Base-by-base conservation (phyloP, 1,140 invertebrate species). In the Solenopsis invicta region DNA sequence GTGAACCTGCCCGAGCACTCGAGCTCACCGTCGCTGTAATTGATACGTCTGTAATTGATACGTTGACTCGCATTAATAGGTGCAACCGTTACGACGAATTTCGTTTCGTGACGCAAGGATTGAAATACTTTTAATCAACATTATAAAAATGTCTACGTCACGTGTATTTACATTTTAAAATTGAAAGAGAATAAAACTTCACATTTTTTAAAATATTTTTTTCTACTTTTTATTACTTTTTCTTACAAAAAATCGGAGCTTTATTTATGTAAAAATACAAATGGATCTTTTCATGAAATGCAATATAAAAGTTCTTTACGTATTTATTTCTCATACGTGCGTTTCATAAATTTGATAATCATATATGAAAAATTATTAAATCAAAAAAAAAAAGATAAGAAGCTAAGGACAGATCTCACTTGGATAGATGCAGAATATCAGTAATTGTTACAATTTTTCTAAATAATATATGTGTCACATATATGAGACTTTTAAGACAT, bases 11-110 rank as follows among this genome's bases (percentile, higher is more conserved):
- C 16, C 34, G 24, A 67, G 12, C 18, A 18, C 18, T 54, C 41
- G 52, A 72, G 48, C 10, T 21, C 18, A n/a, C 37, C 59, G 13
- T 18, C 24, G 12, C 4, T 24, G 18, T 24, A 48, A 84, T 84
- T 61, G n/a, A 69, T 50, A 48, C 48, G 59, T 64, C 4, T 24
- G 18, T 24, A 48, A 84, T 84, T 61, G n/a, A 69, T 50, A 48
- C 48, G 59, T 64, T 9, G 48, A 41, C 48, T 37, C 34, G 1
- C 52, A 21, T 34, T 81, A 69, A 69, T n/a, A 29, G 4, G 9
- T 54, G 37, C 29, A 21, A 81, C 37, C 2, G 62, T 81, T 71
- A 21, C n/a, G 50, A 12, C 24, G 9, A 56, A 71, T 45, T 45
- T 69, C 13, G 50, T 62, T 78, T 50, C 13, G 24, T 29, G 50